These are phyloP conservation scores for Saturnia pavonia DNA, from an alignment of 2,888 invertebrate species.

Conservation along the genomic window DNA sequence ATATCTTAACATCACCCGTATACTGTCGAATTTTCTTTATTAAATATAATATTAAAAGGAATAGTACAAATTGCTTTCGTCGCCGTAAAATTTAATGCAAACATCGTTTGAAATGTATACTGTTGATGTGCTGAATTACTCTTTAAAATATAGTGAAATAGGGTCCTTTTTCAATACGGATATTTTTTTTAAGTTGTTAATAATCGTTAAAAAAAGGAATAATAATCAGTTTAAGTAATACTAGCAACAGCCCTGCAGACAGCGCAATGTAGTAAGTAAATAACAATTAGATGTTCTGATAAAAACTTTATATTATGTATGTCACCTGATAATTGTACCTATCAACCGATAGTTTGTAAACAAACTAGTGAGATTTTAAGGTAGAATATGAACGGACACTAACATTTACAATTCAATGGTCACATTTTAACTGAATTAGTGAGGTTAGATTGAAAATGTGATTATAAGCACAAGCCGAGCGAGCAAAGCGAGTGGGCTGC, in stretches of 20 bases:
- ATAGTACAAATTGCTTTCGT: constrained; percentile 39
- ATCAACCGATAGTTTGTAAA: no score
- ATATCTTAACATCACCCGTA: constrained; percentile 18
- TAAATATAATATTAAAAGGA: constrained; percentile 28
- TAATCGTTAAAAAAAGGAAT: neutral
- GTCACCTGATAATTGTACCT: no score
- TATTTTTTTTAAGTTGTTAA: neutral
- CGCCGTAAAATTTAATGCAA: constrained; percentile 57
- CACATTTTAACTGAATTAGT: no score
- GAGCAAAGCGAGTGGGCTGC: no score
- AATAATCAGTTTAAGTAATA: neutral
- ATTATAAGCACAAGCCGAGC: no score
- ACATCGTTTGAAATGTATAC: constrained; percentile 53
- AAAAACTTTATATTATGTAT: no score
- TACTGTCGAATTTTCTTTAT: constrained; percentile 30
- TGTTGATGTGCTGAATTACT: constrained; percentile 42
- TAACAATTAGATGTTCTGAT: neutral
- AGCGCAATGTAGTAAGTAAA: neutral
- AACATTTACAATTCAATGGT: no score
- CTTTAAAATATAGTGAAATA: constrained; percentile 13
- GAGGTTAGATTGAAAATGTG: no score
- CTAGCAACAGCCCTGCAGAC: no score
- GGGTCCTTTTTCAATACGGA: constrained; percentile 10
- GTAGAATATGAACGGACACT: no score
- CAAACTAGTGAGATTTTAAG: no score